Conservation (phyloP, 2,888 invertebrate species). For the Metopia argyrocephala region DNA sequence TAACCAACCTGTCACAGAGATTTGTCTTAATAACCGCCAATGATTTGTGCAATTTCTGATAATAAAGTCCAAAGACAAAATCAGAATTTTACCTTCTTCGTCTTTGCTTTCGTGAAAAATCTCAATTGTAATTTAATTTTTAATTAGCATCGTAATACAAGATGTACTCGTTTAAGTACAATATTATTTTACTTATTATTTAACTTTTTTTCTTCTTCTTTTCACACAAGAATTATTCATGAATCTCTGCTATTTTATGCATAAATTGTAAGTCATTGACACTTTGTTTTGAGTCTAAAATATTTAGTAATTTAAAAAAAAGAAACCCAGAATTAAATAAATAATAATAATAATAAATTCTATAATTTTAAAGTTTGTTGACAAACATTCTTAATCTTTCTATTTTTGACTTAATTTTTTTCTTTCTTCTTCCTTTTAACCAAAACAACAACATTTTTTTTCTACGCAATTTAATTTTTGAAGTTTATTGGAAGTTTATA, state of each 20-base stretch:
- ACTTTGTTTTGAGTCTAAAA: conserved; percentile 20
- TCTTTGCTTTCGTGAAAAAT: not conserved
- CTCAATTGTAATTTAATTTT: not conserved
- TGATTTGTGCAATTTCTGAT: conserved; percentile 12
- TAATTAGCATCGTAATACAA: no score
- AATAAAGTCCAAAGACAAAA: conserved; percentile 1
- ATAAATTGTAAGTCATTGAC: conserved; percentile 48
- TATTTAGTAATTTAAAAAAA: not conserved
- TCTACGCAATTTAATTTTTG: conserved; percentile 29
- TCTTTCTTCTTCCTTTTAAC: not conserved
- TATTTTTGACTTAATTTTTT: not conserved
- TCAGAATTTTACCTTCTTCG: not conserved
- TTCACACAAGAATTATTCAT: not conserved
- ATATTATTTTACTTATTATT: not conserved
- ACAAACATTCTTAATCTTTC: conserved; percentile 22
- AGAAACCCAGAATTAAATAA: not conserved
- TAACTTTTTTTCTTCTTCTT: not conserved
- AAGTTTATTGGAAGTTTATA: no score
- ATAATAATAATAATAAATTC: not conserved
- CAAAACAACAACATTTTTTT: conserved; percentile 11
- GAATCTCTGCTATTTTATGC: not conserved
- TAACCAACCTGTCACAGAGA: not conserved
- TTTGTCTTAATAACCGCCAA: not conserved
- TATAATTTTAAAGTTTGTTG: conserved; percentile 14
- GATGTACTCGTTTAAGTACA: conserved; percentile 13